phyloP scores from a whole-genome alignment of 2,113 vertebrate genomes.

The Notarius quadriscutis region DNA sequence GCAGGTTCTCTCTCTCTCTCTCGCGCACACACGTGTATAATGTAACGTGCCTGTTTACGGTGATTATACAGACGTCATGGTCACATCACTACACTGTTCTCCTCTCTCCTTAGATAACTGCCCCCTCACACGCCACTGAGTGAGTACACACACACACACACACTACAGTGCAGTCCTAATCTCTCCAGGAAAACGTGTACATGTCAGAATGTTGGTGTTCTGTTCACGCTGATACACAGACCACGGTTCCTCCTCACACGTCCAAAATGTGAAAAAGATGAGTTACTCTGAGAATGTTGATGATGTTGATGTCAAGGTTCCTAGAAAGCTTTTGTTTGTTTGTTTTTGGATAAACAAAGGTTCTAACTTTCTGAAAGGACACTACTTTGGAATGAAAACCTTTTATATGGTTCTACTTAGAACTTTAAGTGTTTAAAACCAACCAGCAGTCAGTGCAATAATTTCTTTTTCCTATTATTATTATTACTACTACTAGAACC shows the following conservation, averaged over 20 bases:
- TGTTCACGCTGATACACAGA: not conserved
- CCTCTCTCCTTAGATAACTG: constrained; percentile 37
- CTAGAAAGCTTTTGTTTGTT: not conserved
- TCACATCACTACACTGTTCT: not conserved
- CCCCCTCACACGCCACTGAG: constrained; percentile 27
- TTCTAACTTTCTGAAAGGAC: not conserved
- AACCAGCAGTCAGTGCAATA: not conserved
- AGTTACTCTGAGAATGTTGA: not conserved
- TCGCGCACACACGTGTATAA: not conserved
- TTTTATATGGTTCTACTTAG: not conserved
- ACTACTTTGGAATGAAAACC: not conserved
- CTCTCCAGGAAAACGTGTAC: too few relatives aligned
- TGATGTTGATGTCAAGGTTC: not conserved
- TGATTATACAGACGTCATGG: not conserved
- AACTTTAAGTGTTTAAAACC: not conserved
- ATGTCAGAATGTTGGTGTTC: not conserved
- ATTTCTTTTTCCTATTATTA: not conserved
- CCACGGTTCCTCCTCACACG: not conserved
- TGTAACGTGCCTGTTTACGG: not conserved
- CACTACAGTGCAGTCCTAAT: not conserved
- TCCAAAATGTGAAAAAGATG: not conserved
- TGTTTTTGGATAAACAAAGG: not conserved
- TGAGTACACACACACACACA: constrained; percentile 9
- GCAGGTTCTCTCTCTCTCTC: constrained; percentile 58
- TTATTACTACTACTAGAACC: not conserved